A percentile compares a stretch with the other conserved stretches of the same genome.
These are phyloP conservation scores for Ammodytes marinus DNA, from an alignment of 2,113 vertebrate species.

Conservation along the genomic window DNA sequence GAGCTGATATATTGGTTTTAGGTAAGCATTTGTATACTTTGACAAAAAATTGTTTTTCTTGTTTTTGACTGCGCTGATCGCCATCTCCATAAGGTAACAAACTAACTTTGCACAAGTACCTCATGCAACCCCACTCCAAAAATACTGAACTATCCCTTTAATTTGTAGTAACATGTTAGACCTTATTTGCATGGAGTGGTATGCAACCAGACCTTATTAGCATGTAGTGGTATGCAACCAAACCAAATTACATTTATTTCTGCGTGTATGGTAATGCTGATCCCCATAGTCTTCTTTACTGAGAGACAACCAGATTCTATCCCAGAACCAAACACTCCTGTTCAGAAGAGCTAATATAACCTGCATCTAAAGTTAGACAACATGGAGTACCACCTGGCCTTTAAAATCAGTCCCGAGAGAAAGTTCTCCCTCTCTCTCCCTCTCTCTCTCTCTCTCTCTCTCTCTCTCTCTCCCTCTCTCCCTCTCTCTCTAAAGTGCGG, in stretches of 20 bases:
- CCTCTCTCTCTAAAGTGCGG: constrained; percentile 65
- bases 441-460: constrained; percentile 42
- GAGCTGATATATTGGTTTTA: no score
- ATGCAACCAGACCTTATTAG: not conserved
- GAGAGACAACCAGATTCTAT: not conserved
- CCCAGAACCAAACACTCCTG: not conserved
- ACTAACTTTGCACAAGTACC: no score
- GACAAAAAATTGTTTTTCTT: no score
- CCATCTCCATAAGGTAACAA: no score
- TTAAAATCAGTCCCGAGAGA: constrained; percentile 72
- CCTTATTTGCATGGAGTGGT: no score
- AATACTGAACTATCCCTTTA: no score
- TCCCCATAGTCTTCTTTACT: not conserved
- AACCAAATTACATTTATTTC: not conserved
- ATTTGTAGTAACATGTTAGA: no score
- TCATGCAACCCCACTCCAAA: no score
- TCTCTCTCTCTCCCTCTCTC: constrained; percentile 37
- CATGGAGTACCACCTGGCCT: constrained; percentile 62
- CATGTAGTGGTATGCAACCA: no score
- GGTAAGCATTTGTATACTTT: no score
- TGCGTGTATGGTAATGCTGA: not conserved
- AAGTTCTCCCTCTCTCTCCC: constrained; percentile 33
- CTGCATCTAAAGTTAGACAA: constrained; percentile 50
- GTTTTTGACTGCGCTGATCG: no score
- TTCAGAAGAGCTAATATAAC: constrained; percentile 28